Evolutionary conservation across 2,113 vertebrate genomes (phyloP), one percentile per base, ranked within the genome.

Genomic region (Sula dactylatra): DNA sequence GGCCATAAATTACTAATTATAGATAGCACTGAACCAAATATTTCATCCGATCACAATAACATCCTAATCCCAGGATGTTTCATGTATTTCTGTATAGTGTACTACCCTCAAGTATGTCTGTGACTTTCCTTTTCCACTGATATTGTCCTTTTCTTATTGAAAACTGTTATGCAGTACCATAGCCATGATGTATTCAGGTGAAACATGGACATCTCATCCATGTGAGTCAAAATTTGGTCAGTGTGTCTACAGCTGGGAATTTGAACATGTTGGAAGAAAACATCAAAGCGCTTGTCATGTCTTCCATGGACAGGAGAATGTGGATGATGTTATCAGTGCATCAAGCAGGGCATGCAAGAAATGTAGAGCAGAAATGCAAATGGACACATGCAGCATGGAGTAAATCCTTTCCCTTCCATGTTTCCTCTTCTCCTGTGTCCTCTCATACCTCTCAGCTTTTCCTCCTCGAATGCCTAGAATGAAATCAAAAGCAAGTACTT

Each of bases 1-100:
- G 94, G 94, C 94, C 93, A 90, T 58, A 94, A 90, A 97, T 86
- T 88, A 13, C 97, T 93, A 97, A 94, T 93, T 95, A 93, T 94
- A 97, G 95, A 36, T 81, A 92, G 45, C 82, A 55, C 66, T 91
- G 96, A 96, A 93, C 92, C 94, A 96, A 95, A 95, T 91, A 95
- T 72, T 94, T 93, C 49, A 91, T 89, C 82, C 1, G 83, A 85
- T 91, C 81, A 93, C 84, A 85, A 34, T 77, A 95, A 36, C 74
- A 73, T 86, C 55, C 36, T 77, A 97, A 90, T 97, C 93, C 93
- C 93, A 93, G 67, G 86, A 77, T 86, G 74, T 85, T 91, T 93
- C 84, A 47, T 49, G 71, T 92, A 80, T 70, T 95, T 94, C 74
- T 90, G 32, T 90, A 62, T n/a, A 52, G 45, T 31, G 38, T 93